Conservation (phyloP, 2,113 vertebrate genomes). For the Oxyruncus cristatus region DNA sequence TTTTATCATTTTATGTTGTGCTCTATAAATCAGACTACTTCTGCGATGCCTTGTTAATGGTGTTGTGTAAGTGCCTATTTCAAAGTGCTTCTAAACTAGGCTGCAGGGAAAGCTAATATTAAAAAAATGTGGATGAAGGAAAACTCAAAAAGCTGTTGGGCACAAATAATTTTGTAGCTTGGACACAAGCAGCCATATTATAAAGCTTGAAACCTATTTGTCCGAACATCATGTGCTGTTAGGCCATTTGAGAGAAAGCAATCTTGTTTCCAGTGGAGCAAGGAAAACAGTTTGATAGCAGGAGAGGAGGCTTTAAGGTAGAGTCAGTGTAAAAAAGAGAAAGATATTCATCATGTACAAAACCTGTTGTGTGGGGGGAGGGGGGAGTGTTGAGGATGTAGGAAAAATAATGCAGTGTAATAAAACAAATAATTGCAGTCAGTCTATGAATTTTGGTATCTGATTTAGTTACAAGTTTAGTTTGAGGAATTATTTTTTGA, state of each 20-base stretch:
- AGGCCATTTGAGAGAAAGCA: neutral
- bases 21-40: neutral
- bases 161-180: neutral
- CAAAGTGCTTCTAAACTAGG: neutral
- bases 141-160: neutral
- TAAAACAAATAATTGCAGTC: neutral
- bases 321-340: neutral
- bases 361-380: neutral
- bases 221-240: neutral
- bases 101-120: neutral
- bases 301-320: neutral
- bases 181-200: neutral
- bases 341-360: neutral
- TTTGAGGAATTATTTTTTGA: neutral
- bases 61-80: neutral
- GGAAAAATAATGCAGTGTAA: neutral
- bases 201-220: neutral
- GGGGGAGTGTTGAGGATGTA: neutral
- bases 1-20: neutral
- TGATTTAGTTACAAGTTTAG: neutral
- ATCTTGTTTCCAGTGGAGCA: neutral
- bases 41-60: neutral
- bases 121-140: neutral
- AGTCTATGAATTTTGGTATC: neutral
- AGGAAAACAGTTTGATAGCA: neutral